Evolutionary conservation across 2,888 invertebrate genomes (phyloP).

Genomic region (Eupelmus urozonus): DNA sequence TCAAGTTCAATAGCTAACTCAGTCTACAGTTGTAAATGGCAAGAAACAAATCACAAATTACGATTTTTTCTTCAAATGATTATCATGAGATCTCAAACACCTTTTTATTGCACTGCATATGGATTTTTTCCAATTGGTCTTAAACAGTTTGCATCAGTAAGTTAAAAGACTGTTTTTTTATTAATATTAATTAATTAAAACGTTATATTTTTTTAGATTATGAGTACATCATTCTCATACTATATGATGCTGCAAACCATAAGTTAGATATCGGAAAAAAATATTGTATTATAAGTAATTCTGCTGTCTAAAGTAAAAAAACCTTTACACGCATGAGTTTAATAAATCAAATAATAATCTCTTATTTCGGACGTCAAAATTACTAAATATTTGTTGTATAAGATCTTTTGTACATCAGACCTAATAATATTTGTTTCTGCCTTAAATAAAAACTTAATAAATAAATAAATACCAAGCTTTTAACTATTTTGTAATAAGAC

Average conservation of each 20-base stretch:
- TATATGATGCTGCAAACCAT: constrained; percentile 41
- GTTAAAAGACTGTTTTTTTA: not conserved
- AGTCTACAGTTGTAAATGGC: constrained; percentile 32
- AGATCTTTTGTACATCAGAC: too few relatives aligned
- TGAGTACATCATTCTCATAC: constrained; percentile 31
- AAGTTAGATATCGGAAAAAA: too few relatives aligned
- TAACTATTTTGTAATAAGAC: too few relatives aligned
- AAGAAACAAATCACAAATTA: constrained; percentile 8
- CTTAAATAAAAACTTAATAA: too few relatives aligned
- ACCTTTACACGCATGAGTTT: too few relatives aligned
- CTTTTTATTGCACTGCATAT: constrained; percentile 37
- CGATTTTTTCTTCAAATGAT: constrained; percentile 21
- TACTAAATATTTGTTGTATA: too few relatives aligned
- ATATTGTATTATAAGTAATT: too few relatives aligned
- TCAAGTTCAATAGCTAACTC: constrained; percentile 15
- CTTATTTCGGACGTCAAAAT: too few relatives aligned
- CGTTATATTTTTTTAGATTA: constrained; percentile 17
- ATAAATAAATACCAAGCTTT: too few relatives aligned
- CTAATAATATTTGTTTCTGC: too few relatives aligned
- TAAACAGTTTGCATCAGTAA: not conserved
- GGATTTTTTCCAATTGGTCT: constrained; percentile 39
- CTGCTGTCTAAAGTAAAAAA: too few relatives aligned
- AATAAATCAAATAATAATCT: too few relatives aligned
- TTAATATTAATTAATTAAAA: not conserved
- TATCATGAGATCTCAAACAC: constrained; percentile 35